These are phyloP conservation scores for Aphidius ervi DNA, from an alignment of 1,140 invertebrate species.

Conservation along the genomic window DNA sequence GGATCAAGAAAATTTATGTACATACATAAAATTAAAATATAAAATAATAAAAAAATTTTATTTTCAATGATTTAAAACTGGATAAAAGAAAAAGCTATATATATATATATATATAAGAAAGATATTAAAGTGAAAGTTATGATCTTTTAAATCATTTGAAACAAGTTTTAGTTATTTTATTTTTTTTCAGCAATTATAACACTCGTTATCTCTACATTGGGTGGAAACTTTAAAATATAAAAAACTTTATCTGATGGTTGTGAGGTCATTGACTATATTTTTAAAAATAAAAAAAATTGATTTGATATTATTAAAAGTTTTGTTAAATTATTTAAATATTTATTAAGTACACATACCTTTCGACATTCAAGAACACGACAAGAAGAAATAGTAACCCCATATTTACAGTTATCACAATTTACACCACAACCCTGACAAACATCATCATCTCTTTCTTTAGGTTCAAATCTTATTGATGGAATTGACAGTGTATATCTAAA, in stretches of 20 bases:
- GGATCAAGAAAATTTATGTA: background rate
- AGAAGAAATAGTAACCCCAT: conserved; percentile 28
- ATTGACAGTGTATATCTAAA: conserved; percentile 22
- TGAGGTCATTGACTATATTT: no score
- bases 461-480: conserved; percentile 27
- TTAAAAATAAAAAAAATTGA: no score
- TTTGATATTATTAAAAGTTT: no score
- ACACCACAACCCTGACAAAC: conserved; percentile 29
- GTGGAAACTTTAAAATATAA: no score
- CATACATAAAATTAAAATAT: conserved; percentile 6
- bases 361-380: conserved; percentile 36
- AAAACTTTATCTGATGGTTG: no score
- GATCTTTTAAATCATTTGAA: no score
- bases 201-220: no score
- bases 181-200: no score
- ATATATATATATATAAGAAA: no score
- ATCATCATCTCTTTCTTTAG: conserved; percentile 21
- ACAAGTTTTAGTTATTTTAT: no score
- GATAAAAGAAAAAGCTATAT: background rate
- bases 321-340: no score
- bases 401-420: conserved; percentile 35
- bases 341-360: conserved; percentile 20
- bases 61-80: background rate
- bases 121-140: no score
- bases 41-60: background rate